Evolutionary conservation across 1,140 invertebrate species (phyloP).

Genomic region (Cotesia chilonis): DNA sequence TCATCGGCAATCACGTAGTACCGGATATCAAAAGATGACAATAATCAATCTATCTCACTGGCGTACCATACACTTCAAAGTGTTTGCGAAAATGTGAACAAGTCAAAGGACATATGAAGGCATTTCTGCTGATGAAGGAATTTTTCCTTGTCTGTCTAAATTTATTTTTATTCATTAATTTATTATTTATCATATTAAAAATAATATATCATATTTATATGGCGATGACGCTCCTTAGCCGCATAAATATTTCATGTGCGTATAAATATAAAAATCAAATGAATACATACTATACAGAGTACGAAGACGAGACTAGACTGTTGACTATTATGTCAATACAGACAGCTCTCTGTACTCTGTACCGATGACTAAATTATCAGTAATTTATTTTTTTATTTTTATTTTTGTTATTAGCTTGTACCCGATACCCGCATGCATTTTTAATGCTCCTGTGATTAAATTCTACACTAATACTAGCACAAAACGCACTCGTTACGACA

Average conservation of each 20-base stretch:
- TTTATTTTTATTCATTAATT: too few relatives aligned
- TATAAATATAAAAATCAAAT: slow-evolving; percentile 19
- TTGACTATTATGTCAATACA: slow-evolving; percentile 24
- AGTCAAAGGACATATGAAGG: background rate
- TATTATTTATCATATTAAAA: too few relatives aligned
- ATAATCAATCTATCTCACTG: background rate
- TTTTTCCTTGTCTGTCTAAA: background rate
- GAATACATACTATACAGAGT: background rate
- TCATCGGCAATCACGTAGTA: background rate
- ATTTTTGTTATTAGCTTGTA: too few relatives aligned
- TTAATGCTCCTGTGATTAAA: background rate
- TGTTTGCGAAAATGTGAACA: background rate
- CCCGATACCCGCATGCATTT: background rate
- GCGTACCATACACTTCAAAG: background rate
- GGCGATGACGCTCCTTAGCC: background rate
- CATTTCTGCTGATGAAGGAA: background rate
- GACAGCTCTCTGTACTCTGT: background rate
- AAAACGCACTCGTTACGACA: too few relatives aligned
- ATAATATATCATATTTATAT: slow-evolving; percentile 1
- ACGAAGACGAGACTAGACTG: slow-evolving; percentile 10
- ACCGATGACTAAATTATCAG: too few relatives aligned
- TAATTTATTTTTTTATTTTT: too few relatives aligned
- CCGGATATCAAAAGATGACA: slow-evolving; percentile 21
- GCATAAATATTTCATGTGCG: slow-evolving; percentile 9
- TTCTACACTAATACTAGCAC: background rate